phyloP scores from a whole-genome alignment of 1,140 invertebrate genomes.

The Cyclargus thomasi region DNA sequence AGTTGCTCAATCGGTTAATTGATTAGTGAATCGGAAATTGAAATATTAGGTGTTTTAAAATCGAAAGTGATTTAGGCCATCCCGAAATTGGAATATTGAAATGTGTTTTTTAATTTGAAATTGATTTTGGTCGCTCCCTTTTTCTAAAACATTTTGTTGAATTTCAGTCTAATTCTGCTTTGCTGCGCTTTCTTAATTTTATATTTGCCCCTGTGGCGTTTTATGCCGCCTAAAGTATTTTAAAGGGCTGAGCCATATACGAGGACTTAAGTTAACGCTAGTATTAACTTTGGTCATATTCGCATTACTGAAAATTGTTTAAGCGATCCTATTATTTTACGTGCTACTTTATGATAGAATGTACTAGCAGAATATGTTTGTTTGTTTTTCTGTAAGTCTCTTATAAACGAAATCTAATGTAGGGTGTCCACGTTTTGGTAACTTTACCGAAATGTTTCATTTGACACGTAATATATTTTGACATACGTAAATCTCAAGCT shows the following conservation, averaged over 20 bases:
- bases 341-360: not conserved
- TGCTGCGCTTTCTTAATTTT: constrained; percentile 21
- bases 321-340: not conserved
- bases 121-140: not conserved
- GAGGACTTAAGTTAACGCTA: constrained; percentile 20
- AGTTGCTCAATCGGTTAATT: constrained; percentile 24
- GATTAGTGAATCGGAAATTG: not conserved
- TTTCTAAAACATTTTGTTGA: not conserved
- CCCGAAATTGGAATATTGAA: too few species aligned
- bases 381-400: not conserved
- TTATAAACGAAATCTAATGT: not conserved
- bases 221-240: constrained; percentile 32
- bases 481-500: too few species aligned
- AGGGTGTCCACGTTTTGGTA: not conserved
- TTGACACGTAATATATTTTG: not conserved
- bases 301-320: not conserved
- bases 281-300: constrained; percentile 26
- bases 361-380: not conserved
- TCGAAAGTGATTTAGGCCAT: too few species aligned
- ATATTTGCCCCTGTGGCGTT: constrained; percentile 20
- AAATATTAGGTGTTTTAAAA: not conserved
- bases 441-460: not conserved
- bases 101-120: not conserved
- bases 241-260: constrained; percentile 28
- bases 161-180: not conserved